Evolutionary conservation across 2,888 invertebrate species (phyloP).

Genomic region (Lobophora halterata): DNA sequence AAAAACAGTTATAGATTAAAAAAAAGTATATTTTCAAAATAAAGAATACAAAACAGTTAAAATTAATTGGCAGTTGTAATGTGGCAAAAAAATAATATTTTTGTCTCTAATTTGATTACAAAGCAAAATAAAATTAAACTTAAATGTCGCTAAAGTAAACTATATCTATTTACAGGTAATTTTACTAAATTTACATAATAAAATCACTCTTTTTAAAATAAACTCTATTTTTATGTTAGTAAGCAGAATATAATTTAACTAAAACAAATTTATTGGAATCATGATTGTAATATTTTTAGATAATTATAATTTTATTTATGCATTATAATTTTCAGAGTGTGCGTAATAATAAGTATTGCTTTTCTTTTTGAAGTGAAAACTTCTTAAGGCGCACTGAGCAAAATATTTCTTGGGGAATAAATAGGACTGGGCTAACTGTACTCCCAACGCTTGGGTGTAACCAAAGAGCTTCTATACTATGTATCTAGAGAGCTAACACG

Average conservation of each 20-base stretch:
- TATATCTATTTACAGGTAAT: constrained; percentile 70
- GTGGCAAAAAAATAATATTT: constrained; percentile 33
- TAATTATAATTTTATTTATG: too few relatives aligned
- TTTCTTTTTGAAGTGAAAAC: too few relatives aligned
- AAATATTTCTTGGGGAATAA: too few relatives aligned
- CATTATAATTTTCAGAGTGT: too few relatives aligned
- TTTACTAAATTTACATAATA: constrained; percentile 48
- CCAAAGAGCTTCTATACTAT: too few relatives aligned
- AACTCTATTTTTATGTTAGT: too few relatives aligned
- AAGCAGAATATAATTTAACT: constrained; percentile 5
- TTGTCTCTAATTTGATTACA: constrained; percentile 32
- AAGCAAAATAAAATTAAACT: constrained; percentile 33
- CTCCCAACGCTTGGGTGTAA: too few relatives aligned
- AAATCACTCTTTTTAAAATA: constrained; percentile 50
- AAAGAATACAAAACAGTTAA: constrained; percentile 64
- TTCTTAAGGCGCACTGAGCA: too few relatives aligned
- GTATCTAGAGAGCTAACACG: too few relatives aligned
- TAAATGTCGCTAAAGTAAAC: constrained; percentile 43
- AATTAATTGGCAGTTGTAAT: constrained; percentile 60
- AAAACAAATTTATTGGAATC: neutral
- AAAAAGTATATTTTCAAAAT: constrained; percentile 65
- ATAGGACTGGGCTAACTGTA: too few relatives aligned
- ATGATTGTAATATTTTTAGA: too few relatives aligned
- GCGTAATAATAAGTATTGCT: too few relatives aligned
- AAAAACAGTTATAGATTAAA: constrained; percentile 52